A percentile compares a stretch with the other conserved stretches of the same genome.
phyloP scores from a whole-genome alignment of 2,113 vertebrate genomes.

The Corydoras maculifer region DNA sequence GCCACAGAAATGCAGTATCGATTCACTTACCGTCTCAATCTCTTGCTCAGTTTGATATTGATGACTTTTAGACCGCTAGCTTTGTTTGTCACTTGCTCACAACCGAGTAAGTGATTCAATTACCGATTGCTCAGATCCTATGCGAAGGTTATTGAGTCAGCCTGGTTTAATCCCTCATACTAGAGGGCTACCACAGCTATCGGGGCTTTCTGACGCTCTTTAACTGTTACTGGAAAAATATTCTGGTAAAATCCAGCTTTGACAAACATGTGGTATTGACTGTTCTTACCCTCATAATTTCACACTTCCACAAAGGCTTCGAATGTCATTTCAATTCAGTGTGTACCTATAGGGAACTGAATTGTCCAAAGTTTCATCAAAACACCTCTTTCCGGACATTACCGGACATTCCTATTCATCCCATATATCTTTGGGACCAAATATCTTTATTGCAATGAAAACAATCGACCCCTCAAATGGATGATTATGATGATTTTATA shows the following conservation, averaged over 20 bases:
- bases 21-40: constrained; percentile 52
- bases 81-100: constrained; percentile 30
- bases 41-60: constrained; percentile 40
- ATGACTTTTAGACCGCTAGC: constrained; percentile 35
- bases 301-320: too few species aligned
- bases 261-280: constrained; percentile 15
- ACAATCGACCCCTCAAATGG: too few species aligned
- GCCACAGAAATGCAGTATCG: constrained; percentile 53
- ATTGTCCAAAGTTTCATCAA: too few species aligned
- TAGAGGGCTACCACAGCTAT: not conserved
- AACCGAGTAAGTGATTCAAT: constrained; percentile 30
- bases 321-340: too few species aligned
- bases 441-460: too few species aligned
- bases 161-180: constrained; percentile 30
- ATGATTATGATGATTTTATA: too few species aligned
- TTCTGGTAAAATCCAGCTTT: constrained; percentile 25
- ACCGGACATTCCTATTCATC: too few species aligned
- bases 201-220: not conserved
- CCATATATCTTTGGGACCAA: too few species aligned
- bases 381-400: too few species aligned
- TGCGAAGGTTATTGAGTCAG: constrained; percentile 6
- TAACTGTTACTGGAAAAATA: constrained; percentile 19
- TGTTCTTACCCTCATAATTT: too few species aligned
- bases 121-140: constrained; percentile 24
- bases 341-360: too few species aligned